A percentile compares a stretch with the other conserved stretches of the same genome.
Conservation (phyloP, 2,797 vertebrate species). For the Diplodus puntazzo region DNA sequence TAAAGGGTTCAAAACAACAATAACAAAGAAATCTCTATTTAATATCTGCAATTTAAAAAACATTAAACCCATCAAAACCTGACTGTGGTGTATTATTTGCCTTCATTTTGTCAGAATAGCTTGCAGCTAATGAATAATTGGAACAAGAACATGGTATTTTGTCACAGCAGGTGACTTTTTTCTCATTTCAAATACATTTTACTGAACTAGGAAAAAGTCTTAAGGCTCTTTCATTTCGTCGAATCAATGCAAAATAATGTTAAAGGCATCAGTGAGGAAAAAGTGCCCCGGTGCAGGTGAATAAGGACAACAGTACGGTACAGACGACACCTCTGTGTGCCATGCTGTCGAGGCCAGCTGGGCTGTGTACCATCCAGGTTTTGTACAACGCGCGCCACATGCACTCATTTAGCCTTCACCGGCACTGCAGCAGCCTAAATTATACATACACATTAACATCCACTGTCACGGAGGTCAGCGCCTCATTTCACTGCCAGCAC, state of each 20-base stretch:
- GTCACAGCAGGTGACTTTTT: conserved; percentile 13
- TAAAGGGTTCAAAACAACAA: conserved; percentile 6
- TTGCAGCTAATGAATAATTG: conserved; percentile 21
- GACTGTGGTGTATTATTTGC: background rate
- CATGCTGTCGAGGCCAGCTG: background rate
- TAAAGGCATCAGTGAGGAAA: too few relatives aligned
- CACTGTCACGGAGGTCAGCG: background rate
- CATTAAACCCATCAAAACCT: conserved; percentile 15
- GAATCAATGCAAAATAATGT: background rate
- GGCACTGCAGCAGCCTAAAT: conserved; percentile 33
- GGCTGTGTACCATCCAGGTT: conserved; percentile 3
- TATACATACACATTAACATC: conserved; percentile 33
- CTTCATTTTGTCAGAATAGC: conserved; percentile 13
- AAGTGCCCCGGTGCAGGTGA: background rate
- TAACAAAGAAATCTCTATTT: conserved; percentile 5
- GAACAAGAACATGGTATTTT: background rate
- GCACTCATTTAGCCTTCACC: conserved; percentile 10
- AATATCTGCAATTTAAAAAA: conserved; percentile 19
- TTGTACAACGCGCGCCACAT: background rate
- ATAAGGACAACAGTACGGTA: background rate
- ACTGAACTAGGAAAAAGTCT: background rate
- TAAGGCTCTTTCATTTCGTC: background rate
- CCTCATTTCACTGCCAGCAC: background rate
- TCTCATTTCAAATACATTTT: conserved; percentile 2
- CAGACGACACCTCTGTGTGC: background rate